Evolutionary conservation across 1,140 invertebrate species (phyloP).

Genomic region (Piezodorus guildinii): DNA sequence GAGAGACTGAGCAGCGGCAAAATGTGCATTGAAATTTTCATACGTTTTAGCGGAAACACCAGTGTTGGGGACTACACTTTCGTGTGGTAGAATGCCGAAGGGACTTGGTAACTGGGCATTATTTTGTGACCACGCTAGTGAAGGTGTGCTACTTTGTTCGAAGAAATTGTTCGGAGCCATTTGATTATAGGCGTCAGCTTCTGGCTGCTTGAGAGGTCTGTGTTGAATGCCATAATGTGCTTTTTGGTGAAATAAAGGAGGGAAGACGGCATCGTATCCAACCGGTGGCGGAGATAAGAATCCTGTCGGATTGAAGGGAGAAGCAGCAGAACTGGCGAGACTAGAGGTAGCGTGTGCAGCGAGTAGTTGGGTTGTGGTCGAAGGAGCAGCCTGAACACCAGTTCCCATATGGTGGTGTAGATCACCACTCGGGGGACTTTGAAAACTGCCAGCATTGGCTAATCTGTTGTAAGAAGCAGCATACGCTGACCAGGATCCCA

Average conservation of each 20-base stretch:
- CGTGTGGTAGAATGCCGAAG: constrained; percentile 63
- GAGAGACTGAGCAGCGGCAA: constrained; percentile 47
- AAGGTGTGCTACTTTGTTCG: constrained; percentile 43
- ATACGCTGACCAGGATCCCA: constrained; percentile 54
- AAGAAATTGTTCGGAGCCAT: constrained; percentile 46
- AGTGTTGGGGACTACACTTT: constrained; percentile 40
- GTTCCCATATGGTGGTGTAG: constrained; percentile 31
- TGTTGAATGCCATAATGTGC: constrained; percentile 38
- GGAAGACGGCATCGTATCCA: constrained; percentile 57
- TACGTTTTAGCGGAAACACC: constrained; percentile 39
- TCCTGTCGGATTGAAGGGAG: constrained; percentile 53
- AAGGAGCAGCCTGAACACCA: constrained; percentile 39
- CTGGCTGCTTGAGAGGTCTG: constrained; percentile 38
- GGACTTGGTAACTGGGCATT: constrained; percentile 54
- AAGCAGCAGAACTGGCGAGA: constrained; percentile 31
- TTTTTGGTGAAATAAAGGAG: constrained; percentile 55
- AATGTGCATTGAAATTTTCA: constrained; percentile 53
- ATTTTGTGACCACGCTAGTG: constrained; percentile 43
- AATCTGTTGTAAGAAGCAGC: constrained; percentile 59
- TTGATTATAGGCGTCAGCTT: constrained; percentile 43
- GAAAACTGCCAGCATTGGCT: constrained; percentile 46
- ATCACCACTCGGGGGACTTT: constrained; percentile 41
- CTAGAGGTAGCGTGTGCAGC: constrained; percentile 27
- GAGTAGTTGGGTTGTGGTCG: constrained; percentile 48
- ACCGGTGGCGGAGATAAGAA: constrained; percentile 52